Conservation (phyloP, 2,888 invertebrate genomes). For the Drosophila melanosoma region DNA sequence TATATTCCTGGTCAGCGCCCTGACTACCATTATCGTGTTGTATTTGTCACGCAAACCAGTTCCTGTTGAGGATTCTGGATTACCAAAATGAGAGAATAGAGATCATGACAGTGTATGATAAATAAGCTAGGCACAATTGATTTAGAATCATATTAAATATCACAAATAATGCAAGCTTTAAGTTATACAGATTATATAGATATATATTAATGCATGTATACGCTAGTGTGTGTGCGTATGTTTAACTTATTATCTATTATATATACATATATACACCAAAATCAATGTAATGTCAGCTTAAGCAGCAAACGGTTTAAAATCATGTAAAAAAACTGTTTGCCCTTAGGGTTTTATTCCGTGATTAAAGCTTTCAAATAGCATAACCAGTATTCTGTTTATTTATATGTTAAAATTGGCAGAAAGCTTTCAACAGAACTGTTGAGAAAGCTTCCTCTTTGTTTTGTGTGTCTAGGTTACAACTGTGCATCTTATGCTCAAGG, state of each 20-base stretch:
- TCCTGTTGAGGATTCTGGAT: constrained; percentile 84
- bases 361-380: constrained; percentile 22
- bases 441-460: constrained; percentile 23
- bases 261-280: constrained; percentile 38
- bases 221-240: constrained; percentile 32
- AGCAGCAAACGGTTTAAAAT: constrained; percentile 47
- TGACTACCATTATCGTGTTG: constrained; percentile 97
- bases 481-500: constrained; percentile 26
- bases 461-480: constrained; percentile 38
- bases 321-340: constrained; percentile 9
- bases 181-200: constrained; percentile 37
- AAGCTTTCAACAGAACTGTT: constrained; percentile 31
- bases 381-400: constrained; percentile 18
- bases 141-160: constrained; percentile 46
- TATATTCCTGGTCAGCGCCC: constrained; percentile 97
- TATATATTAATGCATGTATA: constrained; percentile 41
- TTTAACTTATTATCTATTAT: constrained; percentile 41
- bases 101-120: constrained; percentile 30
- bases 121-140: constrained; percentile 51
- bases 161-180: constrained; percentile 58
- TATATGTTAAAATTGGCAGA: not conserved
- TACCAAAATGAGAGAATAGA: constrained; percentile 46
- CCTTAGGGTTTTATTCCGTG: constrained; percentile 27
- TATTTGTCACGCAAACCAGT: constrained; percentile 97
- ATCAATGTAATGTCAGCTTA: constrained; percentile 44